Base-by-base conservation (phyloP, 1,140 invertebrate genomes). In the Listronotus oregonensis region DNA sequence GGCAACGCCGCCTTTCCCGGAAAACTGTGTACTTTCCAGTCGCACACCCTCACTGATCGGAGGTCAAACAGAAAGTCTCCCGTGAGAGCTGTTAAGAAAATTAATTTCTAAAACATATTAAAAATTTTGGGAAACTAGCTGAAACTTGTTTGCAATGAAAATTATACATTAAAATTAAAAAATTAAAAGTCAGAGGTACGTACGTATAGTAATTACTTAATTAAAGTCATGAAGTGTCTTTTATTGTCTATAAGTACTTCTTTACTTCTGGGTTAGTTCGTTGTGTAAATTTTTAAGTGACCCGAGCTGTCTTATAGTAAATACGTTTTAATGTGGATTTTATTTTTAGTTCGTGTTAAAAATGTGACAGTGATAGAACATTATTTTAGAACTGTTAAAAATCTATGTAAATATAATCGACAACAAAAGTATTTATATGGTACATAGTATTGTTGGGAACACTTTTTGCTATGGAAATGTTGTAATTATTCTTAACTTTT, bases 401-500 rank as follows among this genome's bases (percentile, higher is more conserved):
- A 64, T 67, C 59, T 73, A 60, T 73, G 71, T 71, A 73, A 64
- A 71, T 65, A 73, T 71, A 71, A 65, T 66, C 44, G 64, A 69
- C 64, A 69, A 71, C 54, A 65, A 73, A 70, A 63, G 46, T 72
- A 72, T 71, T 68, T 73, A 73, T 71, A 69, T 66, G 66, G 70
- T 71, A 70, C 62, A 64, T 66, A 70, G 60, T 66, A 73, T 69
- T 73, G 67, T 73, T 69, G 71, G 73, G 71, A 73, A 70, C 73
- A 75, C 69, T 73, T 71, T 63, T 73, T 74, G 73, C 71, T 73
- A 73, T 73, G 62, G 56, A 70, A 58, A 55, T 63, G 42, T 47
- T 62, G 49, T 64, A 34, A 59, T 65, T 60, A 70, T 65, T 67
- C 49, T 66, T 69, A 27, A 69, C 39, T 64, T 55, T 27, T 61